Evolutionary conservation across 2,113 vertebrate species (phyloP).

Genomic region (Strix uralensis): DNA sequence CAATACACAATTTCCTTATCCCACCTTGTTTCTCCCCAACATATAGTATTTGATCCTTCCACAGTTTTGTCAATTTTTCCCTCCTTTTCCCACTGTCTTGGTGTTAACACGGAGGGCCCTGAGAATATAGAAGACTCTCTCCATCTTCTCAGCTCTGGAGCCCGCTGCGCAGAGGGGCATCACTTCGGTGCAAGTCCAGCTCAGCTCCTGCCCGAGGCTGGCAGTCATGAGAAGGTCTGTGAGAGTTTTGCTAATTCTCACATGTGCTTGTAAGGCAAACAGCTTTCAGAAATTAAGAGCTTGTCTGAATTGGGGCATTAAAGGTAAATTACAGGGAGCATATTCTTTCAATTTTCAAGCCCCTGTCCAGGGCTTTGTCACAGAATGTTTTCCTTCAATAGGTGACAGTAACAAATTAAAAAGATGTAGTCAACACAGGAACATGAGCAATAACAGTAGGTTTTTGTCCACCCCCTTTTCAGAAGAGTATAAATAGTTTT

Average conservation of each 20-base stretch:
- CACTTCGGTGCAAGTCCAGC: neutral
- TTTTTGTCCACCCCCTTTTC: neutral
- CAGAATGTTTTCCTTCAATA: neutral
- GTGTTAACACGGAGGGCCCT: neutral
- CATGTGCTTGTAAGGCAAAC: no score
- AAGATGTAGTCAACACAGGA: neutral
- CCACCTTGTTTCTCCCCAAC: neutral
- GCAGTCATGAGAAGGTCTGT: neutral
- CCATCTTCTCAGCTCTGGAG: neutral
- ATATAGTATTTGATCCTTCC: neutral
- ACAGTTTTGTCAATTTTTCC: neutral
- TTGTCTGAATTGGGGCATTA: no score
- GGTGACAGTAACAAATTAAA: neutral
- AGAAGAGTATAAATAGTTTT: neutral
- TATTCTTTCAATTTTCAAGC: neutral
- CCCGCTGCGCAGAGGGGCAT: neutral
- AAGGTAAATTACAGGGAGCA: rapidly evolving
- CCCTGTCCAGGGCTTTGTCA: neutral
- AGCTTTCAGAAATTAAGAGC: no score
- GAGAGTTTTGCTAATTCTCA: neutral
- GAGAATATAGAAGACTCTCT: neutral
- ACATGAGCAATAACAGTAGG: neutral
- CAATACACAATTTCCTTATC: neutral
- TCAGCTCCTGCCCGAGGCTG: neutral
- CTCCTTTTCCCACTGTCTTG: neutral